These are phyloP conservation scores for Glomeris maerens DNA, from an alignment of 1,140 invertebrate genomes.

Conservation along the genomic window DNA sequence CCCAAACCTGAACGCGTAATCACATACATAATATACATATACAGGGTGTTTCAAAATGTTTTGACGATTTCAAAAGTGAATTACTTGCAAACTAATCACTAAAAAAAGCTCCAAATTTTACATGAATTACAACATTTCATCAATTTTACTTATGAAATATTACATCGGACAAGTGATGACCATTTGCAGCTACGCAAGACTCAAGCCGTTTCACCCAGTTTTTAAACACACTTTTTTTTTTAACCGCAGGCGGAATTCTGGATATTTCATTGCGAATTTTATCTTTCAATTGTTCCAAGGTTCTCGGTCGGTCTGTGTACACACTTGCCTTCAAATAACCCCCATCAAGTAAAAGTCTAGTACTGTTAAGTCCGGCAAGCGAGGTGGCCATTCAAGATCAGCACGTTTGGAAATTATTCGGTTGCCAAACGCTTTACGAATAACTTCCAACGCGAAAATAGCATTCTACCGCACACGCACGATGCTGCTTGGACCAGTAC, in stretches of 20 bases:
- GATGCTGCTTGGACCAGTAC: not conserved
- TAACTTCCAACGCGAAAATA: conserved; percentile 1
- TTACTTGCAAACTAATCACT: no score
- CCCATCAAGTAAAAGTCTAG: not conserved
- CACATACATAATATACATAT: no score
- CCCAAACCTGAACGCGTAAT: no score
- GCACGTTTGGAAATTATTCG: not conserved
- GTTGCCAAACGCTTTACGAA: not conserved
- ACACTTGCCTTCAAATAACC: not conserved
- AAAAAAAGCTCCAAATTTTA: no score
- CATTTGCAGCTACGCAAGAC: not conserved
- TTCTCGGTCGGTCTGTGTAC: not conserved
- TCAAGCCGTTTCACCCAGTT: not conserved
- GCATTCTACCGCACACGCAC: no score
- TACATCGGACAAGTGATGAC: not conserved
- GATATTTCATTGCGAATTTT: conserved; percentile 8
- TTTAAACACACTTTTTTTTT: not conserved
- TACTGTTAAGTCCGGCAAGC: not conserved
- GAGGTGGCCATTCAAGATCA: conserved; percentile 1
- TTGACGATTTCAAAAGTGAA: not conserved
- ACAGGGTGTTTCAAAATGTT: not conserved
- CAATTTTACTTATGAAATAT: not conserved
- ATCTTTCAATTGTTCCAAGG: conserved; percentile 5
- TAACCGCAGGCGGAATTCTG: not conserved
- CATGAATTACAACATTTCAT: not conserved